Evolutionary conservation across 2,888 invertebrate species (phyloP), one percentile per base, ranked within the genome.

Genomic region (Drosophila dives): DNA sequence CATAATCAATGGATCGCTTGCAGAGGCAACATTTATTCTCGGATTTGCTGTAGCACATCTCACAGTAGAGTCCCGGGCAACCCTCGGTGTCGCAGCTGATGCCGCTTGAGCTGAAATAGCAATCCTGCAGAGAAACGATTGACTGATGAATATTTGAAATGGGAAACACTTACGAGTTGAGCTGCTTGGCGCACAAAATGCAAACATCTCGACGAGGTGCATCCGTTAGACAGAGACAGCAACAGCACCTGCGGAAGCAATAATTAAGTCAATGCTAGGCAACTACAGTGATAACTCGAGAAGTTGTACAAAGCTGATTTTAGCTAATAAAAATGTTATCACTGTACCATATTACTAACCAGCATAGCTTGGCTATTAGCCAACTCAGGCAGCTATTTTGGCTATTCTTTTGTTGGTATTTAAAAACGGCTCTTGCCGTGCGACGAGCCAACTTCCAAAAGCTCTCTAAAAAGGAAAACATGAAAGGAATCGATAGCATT

Each of bases 1-100:
- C 97, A 90, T 97, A 97, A 51, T 97, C 96, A 4, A 95, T 93
- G 0, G 97, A 97, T 5, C 95, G 94, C 79, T 95, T 93, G 86
- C 98, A 98, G 42, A 97, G 94, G 0, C 97, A 96, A 84, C 98
- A 98, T 3, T 95, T 89, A 78, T 96, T 95, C 26, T 96, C 95
- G 45, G 97, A 94, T 86, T 96, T 96, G 0, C 93, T 91, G 89
- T 95, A 97, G 88, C 98, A 98, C 55, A 94, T 94, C 0, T 92
- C 88, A 86, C 98, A 98, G 90, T 95, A 98, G 0, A 95, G 91
- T 0, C 97, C 97, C 11, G 94, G 93, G 90, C 97, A 97, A 3
- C 92, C 93, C 0, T 94, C 94, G 0, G 95, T 95, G 33, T 94
- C 93, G 89, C 97, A 97, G 73, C 94, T 56, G 0, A 91, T 64